phyloP scores from a whole-genome alignment of 2,888 invertebrate genomes.

The Spialia ferax region DNA sequence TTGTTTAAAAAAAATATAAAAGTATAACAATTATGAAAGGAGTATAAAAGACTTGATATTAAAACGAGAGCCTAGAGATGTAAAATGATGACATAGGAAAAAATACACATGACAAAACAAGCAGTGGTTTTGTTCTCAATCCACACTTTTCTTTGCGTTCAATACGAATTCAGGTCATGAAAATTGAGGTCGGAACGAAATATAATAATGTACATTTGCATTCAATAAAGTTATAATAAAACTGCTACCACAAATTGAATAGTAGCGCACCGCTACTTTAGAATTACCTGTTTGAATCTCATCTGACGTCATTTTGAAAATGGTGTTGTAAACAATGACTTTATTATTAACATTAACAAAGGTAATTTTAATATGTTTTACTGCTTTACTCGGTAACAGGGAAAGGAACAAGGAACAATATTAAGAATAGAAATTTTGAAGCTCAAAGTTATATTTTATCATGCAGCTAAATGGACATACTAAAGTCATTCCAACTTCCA shows the following conservation, averaged over 20 bases:
- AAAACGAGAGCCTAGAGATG: not conserved
- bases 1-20: not conserved
- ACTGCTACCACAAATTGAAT: slow-evolving; percentile 35
- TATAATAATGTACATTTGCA: slow-evolving; percentile 34
- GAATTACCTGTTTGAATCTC: slow-evolving; percentile 9
- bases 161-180: slow-evolving; percentile 34
- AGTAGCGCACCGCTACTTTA: slow-evolving; percentile 25
- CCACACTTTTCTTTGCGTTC: slow-evolving; percentile 34
- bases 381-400: no score
- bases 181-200: slow-evolving; percentile 39
- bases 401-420: no score
- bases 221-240: slow-evolving; percentile 30
- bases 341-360: no score
- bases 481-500: no score
- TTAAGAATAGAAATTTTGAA: no score
- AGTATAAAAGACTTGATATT: not conserved
- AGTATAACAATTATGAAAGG: not conserved
- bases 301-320: slow-evolving; percentile 6
- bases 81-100: not conserved
- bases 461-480: no score
- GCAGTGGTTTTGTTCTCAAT: slow-evolving; percentile 22
- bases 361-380: no score
- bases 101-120: not conserved
- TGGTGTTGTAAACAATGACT: not conserved
- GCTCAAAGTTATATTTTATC: no score